Evolutionary conservation across 2,797 vertebrate species (phyloP).

Genomic region (Amblyopsis hoosieri): DNA sequence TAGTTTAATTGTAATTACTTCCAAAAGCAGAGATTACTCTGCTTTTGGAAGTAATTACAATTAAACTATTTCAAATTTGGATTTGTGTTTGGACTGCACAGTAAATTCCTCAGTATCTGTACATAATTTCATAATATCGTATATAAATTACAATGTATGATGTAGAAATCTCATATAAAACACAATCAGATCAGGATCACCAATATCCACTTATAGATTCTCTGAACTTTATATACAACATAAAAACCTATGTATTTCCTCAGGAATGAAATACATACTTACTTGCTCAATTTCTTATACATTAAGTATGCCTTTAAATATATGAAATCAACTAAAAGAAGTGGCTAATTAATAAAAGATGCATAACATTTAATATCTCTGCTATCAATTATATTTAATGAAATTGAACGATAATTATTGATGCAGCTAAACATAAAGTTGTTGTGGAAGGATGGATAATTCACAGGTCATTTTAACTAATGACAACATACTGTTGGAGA

Average conservation of each 20-base stretch:
- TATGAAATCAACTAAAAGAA: not conserved
- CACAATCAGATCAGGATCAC: not conserved
- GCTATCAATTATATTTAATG: not conserved
- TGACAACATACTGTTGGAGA: not conserved
- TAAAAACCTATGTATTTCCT: not conserved
- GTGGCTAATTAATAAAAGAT: too few species aligned
- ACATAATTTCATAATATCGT: not conserved
- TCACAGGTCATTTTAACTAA: not conserved
- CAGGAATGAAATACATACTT: not conserved
- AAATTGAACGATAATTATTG: not conserved
- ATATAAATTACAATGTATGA: not conserved
- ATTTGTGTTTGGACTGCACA: not conserved
- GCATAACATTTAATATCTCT: not conserved
- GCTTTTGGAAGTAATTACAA: not conserved
- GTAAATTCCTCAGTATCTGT: constrained; percentile 4
- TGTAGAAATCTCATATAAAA: not conserved
- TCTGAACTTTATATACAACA: not conserved
- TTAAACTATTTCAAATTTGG: constrained; percentile 3
- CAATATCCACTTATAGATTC: not conserved
- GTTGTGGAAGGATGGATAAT: not conserved
- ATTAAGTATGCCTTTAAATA: not conserved
- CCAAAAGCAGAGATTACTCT: not conserved
- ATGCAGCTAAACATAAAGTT: not conserved
- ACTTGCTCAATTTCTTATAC: too few species aligned
- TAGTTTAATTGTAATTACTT: not conserved